Evolutionary conservation across 64 coral and sea anemone genomes (phyloP), one percentile per base, ranked within the genome.

Genomic region (Cladopsammia gracilis): DNA sequence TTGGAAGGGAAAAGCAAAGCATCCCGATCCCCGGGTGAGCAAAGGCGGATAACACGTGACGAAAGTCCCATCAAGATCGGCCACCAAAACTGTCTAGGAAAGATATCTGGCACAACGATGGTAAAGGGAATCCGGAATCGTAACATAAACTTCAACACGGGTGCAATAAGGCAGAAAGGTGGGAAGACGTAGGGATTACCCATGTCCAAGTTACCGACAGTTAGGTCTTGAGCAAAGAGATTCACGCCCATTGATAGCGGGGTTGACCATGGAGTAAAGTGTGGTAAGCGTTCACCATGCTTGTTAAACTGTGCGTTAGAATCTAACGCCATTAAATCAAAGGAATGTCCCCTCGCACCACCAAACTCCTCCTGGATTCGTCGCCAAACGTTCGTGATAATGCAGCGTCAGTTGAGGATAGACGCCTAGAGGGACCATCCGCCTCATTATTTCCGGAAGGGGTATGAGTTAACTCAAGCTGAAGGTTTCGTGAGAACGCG

Each of bases 171-270:
- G 5, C 8, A 20, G 49, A 75, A 75, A 9, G 70, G 70, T 0
- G 71, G 46, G 42, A 88, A 88, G 20, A 75, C 70, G 59, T 75
- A 88, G 5, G 86, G 66, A 43, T 75, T 75, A 3, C 4, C 48
- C 52, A 56, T 6, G 11, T 8, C 6, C 6, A 11, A 11, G 52
- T 6, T 11, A 8, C 52, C 52, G 0, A 6, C 11, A 8, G 52
- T 8, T 56, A 90, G 75, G 23, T 90, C 88, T 57, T 90, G 76
- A 3, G 18, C 23, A 48, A 90, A 90, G 10, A 78, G 10, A 54
- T 90, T 90, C 1, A 90, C 88, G 4, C 62, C 88, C 2, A 1
- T 4, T 10, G 59, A 66, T 13, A 13, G 4, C 14, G 88, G 52
- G 0, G 52, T 8, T 11, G 52, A 11, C 6, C 11, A 11, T 47